phyloP scores from a whole-genome alignment of 1,140 invertebrate genomes.

The Heliothis virescens region DNA sequence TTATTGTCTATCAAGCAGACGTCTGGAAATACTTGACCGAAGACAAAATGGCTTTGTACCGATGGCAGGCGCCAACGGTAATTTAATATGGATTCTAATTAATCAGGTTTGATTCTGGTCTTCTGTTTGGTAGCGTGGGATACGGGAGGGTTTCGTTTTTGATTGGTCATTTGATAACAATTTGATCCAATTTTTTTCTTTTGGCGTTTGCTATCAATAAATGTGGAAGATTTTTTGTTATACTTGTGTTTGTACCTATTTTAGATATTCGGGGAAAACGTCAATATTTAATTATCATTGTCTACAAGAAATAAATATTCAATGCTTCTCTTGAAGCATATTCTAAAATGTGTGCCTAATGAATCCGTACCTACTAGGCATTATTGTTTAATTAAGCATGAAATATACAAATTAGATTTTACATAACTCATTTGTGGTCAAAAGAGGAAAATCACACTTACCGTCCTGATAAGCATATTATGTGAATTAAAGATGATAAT shows the following conservation, averaged over 20 bases:
- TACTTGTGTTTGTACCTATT: no score
- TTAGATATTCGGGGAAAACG: no score
- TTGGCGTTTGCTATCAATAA: no score
- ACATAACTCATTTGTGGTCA: not conserved
- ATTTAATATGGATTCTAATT: conserved; percentile 81
- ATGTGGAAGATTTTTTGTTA: no score
- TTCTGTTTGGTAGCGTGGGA: conserved; percentile 33
- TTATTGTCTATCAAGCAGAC: conserved; percentile 83
- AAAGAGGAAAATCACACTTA: not conserved
- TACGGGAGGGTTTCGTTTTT: not conserved
- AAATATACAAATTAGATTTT: no score
- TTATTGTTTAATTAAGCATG: no score
- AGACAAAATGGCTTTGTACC: conserved; percentile 85
- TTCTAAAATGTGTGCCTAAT: no score
- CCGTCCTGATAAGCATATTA: not conserved
- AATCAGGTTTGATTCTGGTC: conserved; percentile 69
- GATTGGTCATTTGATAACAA: conserved; percentile 21
- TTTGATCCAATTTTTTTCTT: not conserved
- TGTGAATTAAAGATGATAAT: not conserved
- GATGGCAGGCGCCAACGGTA: conserved; percentile 81
- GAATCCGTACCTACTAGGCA: no score
- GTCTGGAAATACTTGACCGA: conserved; percentile 85
- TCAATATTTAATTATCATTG: no score
- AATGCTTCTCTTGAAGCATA: no score
- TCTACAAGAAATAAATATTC: no score